Percentiles rank a stretch among this genome's conserved stretches.
These are phyloP conservation scores for Campoplex capitator DNA, from an alignment of 2,888 invertebrate genomes.

Conservation along the genomic window DNA sequence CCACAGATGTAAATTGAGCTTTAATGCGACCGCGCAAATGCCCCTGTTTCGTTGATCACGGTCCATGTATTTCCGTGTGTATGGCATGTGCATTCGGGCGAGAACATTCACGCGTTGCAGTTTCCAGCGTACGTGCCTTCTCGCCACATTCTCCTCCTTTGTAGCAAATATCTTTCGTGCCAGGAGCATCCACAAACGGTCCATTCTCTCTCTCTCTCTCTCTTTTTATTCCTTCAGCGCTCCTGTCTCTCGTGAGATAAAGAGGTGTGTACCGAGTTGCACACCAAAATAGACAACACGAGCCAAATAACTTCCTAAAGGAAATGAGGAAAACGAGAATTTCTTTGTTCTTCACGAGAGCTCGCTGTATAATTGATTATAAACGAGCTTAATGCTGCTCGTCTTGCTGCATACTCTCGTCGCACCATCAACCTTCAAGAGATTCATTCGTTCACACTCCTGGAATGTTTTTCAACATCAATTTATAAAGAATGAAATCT, in stretches of 20 bases:
- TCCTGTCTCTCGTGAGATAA: neutral
- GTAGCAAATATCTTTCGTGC: constrained; percentile 19
- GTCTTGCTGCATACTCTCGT: neutral
- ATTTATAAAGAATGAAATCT: no score
- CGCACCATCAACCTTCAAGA: constrained; percentile 7
- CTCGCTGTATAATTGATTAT: neutral
- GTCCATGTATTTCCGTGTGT: neutral
- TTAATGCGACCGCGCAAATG: constrained; percentile 60
- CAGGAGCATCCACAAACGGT: neutral
- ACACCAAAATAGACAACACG: neutral
- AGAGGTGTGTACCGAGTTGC: neutral
- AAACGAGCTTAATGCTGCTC: constrained; percentile 14
- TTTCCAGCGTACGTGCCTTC: constrained; percentile 39
- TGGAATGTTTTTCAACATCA: no score
- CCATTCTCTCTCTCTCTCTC: neutral
- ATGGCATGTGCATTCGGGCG: constrained; percentile 2
- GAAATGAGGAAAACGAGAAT: constrained; percentile 18
- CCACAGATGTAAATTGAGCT: constrained; percentile 67
- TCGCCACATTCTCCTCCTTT: constrained; percentile 34
- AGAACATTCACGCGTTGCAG: constrained; percentile 42
- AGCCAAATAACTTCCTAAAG: neutral
- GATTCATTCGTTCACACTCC: neutral
- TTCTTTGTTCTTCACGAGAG: constrained; percentile 36
- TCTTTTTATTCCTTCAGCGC: neutral
- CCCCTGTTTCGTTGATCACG: constrained; percentile 14